A percentile compares a stretch with the other conserved stretches of the same genome.
These are phyloP conservation scores for Bos javanicus DNA, from an alignment of 2,113 vertebrate species.

Conservation along the genomic window DNA sequence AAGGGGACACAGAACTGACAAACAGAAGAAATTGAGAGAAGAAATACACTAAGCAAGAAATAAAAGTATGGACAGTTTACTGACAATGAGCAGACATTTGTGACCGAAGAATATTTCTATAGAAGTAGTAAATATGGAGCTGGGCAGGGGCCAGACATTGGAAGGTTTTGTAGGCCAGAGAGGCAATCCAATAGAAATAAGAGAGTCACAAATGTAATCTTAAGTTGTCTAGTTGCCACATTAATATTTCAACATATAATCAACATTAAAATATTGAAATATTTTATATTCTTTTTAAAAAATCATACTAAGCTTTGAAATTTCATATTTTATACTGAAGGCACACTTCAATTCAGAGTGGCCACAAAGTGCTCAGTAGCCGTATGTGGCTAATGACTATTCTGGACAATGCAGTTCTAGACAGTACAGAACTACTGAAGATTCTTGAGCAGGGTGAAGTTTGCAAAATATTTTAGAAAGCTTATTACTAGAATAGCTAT, in stretches of 20 bases:
- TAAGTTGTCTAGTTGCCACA: background rate
- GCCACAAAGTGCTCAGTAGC: background rate
- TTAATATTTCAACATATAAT: background rate
- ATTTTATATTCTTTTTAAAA: background rate
- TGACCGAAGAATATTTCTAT: background rate
- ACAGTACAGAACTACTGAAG: background rate
- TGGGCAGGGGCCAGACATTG: background rate
- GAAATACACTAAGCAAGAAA: background rate
- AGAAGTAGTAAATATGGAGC: background rate
- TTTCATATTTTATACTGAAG: background rate
- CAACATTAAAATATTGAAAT: background rate
- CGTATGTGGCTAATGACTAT: background rate
- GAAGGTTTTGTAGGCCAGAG: background rate
- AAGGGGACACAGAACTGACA: background rate
- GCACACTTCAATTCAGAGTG: background rate
- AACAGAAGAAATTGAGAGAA: background rate
- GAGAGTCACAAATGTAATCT: background rate
- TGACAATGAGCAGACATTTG: background rate
- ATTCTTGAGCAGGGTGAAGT: background rate
- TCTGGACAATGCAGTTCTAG: background rate
- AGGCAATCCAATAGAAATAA: background rate
- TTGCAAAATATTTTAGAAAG: background rate
- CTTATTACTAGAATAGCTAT: background rate
- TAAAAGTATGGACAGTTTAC: background rate
- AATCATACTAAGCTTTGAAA: background rate